Evolutionary conservation across 2,888 invertebrate genomes (phyloP), one percentile per base, ranked within the genome.

Genomic region (Tribolium freemani): DNA sequence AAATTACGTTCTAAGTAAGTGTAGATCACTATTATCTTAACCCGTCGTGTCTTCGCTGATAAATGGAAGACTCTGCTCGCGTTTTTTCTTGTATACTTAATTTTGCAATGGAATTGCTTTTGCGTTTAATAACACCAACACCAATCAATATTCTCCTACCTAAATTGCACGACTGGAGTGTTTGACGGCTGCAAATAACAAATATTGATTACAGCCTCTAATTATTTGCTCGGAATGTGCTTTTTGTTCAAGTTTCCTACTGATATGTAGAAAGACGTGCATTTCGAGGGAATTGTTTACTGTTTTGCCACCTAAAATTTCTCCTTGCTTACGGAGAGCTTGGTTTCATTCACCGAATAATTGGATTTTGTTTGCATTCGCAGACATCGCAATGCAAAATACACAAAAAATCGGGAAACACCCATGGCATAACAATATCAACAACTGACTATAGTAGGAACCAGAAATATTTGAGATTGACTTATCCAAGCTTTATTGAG

Each of bases 11-110:
- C 54, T 54, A 31, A 54, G 30, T 54, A 54, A 26, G 30, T 54
- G 30, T 54, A 54, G 30, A 54, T 54, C 54, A 54, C 54, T 54
- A 54, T 54, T 54, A 54, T 54, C 54, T 54, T 31, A 54, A 54
- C 54, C 13, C 54, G 54, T 54, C 38, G 38, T 38, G 38, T 8
- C 38, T 38, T 38, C 9, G 9, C 38, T 38, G 38, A 38, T 38
- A 38, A 38, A 38, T 38, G 38, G 38, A 38, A 0, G 38, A 8
- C n/a, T 38, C 38, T n/a, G n/a, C 9, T 38, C 38, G 38, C 38
- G 38, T 38, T 38, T 38, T 38, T 38, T n/a, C 38, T 38, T 38
- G 38, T 38, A 38, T 38, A 38, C 8, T 38, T 38, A 38, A 38
- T 38, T 38, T 8, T 8, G 38, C 9, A 9, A 38, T 38, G 9